Percentiles rank a stretch among this genome's conserved stretches.
phyloP scores from a whole-genome alignment of 2,113 vertebrate species.

The Clarias magur region DNA sequence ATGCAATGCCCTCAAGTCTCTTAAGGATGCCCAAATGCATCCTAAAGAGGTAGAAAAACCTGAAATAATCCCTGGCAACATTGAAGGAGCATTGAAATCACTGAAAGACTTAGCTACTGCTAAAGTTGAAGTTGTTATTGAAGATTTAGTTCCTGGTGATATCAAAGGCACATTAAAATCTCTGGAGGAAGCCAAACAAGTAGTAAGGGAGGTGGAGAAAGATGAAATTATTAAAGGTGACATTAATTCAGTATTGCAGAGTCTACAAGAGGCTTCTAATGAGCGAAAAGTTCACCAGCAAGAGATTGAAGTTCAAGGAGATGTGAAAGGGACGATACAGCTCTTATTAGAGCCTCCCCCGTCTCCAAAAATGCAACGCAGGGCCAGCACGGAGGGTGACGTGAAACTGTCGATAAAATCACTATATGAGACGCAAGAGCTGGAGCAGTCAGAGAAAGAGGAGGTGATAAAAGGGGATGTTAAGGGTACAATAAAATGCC shows the following conservation, averaged over 20 bases:
- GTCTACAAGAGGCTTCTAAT: constrained; percentile 68
- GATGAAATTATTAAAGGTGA: constrained; percentile 72
- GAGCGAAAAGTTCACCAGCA: constrained; percentile 67
- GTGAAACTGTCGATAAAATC: constrained; percentile 75
- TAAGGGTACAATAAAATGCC: constrained; percentile 75
- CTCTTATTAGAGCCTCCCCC: constrained; percentile 70
- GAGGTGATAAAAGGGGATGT: constrained; percentile 73
- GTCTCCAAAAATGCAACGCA: constrained; percentile 67
- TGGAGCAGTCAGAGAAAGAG: constrained; percentile 69
- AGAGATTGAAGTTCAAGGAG: constrained; percentile 67
- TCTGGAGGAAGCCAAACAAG: constrained; percentile 74
- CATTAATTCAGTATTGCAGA: constrained; percentile 67
- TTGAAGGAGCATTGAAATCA: constrained; percentile 79
- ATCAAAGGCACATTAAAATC: constrained; percentile 80
- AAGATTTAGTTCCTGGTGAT: constrained; percentile 80
- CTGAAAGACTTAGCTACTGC: constrained; percentile 79
- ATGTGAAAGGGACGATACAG: constrained; percentile 74
- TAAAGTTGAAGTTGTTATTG: constrained; percentile 72
- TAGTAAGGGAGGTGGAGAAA: constrained; percentile 74
- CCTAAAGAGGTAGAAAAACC: constrained; percentile 76
- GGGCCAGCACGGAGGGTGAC: constrained; percentile 58
- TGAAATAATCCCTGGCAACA: constrained; percentile 77
- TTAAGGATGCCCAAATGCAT: constrained; percentile 73
- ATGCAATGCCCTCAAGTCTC: constrained; percentile 73
- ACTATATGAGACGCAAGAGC: constrained; percentile 67